A percentile compares a stretch with the other conserved stretches of the same genome.
Conservation (phyloP, 2,113 vertebrate genomes). For the Bettongia penicillata region DNA sequence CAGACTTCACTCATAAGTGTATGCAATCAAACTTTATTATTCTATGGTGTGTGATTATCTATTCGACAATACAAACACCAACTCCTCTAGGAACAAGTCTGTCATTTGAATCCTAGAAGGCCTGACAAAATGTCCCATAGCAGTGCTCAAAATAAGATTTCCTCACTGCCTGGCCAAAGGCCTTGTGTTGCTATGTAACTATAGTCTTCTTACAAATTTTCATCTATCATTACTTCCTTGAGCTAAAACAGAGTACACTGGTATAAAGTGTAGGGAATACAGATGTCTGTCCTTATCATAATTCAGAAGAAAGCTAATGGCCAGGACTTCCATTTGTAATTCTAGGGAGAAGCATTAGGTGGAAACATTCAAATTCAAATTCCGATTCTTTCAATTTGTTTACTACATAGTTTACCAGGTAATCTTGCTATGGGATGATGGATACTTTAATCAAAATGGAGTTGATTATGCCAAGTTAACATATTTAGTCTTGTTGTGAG, state of each 20-base stretch:
- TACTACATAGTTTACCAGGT: background rate
- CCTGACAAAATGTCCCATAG: too few species aligned
- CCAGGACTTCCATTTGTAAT: background rate
- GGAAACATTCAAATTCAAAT: background rate
- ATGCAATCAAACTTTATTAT: too few species aligned
- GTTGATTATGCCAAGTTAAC: background rate
- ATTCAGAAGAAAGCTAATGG: background rate
- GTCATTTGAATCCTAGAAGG: too few species aligned
- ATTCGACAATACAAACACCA: too few species aligned
- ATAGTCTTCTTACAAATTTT: background rate
- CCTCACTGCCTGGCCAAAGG: background rate
- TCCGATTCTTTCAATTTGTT: background rate
- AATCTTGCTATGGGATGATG: too few species aligned
- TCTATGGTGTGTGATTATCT: too few species aligned
- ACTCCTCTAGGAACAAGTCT: too few species aligned
- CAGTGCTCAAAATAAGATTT: too few species aligned
- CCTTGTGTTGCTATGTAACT: background rate
- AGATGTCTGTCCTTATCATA: background rate
- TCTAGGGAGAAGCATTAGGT: background rate
- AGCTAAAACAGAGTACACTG: background rate
- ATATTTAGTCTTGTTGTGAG: background rate
- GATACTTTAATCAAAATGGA: background rate
- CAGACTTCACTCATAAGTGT: too few species aligned
- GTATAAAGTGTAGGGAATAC: background rate
- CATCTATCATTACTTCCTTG: background rate